Evolutionary conservation across 2,888 invertebrate genomes (phyloP).

Genomic region (Scaptodrosophila latifasciaeformis): DNA sequence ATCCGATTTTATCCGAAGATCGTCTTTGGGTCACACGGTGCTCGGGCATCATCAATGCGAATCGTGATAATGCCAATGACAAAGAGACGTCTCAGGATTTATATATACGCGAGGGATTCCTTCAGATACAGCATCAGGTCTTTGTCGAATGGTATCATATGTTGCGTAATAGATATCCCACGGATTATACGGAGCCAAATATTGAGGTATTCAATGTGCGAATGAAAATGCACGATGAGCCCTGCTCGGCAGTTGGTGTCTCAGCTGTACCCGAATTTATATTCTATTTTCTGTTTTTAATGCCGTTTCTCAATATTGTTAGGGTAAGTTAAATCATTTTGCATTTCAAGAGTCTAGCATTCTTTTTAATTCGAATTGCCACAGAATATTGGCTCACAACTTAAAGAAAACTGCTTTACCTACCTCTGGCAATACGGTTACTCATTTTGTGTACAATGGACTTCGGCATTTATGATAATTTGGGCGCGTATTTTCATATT

Average conservation of each 20-base stretch:
- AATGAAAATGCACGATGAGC: conserved; percentile 23
- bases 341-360: not conserved
- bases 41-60: conserved; percentile 38
- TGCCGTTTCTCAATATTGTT: conserved; percentile 59
- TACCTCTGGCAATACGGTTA: conserved; percentile 66
- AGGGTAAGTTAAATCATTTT: conserved; percentile 41
- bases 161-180: not conserved
- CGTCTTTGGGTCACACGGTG: conserved; percentile 67
- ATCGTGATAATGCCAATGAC: conserved; percentile 28
- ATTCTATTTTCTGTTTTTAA: conserved; percentile 55
- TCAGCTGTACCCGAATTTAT: conserved; percentile 45
- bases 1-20: conserved; percentile 36
- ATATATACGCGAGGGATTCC: conserved; percentile 67
- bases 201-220: conserved; percentile 42
- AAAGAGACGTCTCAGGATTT: conserved; percentile 42
- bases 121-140: conserved; percentile 62
- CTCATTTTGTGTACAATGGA: conserved; percentile 42
- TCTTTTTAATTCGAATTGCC: no score
- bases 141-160: conserved; percentile 52
- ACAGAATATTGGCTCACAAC: conserved; percentile 54
- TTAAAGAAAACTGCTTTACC: conserved; percentile 48
- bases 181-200: conserved; percentile 13
- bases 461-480: conserved; percentile 43
- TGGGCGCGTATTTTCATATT: conserved; percentile 47
- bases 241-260: conserved; percentile 27